Conservation (phyloP, 2,888 invertebrate genomes). For the Tenthredo distinguenda region DNA sequence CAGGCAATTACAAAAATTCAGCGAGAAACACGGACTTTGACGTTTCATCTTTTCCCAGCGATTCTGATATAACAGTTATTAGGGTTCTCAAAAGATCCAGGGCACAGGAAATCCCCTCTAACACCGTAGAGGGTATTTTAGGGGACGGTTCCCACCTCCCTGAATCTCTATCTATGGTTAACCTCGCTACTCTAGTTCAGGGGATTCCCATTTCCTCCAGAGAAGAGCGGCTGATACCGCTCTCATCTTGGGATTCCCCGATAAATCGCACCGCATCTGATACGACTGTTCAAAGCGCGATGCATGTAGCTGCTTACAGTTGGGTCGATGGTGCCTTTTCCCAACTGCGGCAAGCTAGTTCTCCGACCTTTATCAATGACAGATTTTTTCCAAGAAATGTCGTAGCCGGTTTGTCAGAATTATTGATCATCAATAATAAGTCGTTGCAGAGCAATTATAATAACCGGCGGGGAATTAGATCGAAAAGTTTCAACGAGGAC, state of each 20-base stretch:
- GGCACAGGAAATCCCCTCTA: neutral
- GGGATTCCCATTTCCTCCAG: constrained; percentile 60
- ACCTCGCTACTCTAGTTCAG: constrained; percentile 81
- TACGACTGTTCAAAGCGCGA: neutral
- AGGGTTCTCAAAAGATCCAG: constrained; percentile 76
- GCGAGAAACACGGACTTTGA: constrained; percentile 54
- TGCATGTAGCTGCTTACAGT: constrained; percentile 9
- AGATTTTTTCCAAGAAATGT: neutral
- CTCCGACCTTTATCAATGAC: neutral
- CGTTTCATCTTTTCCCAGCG: constrained; percentile 76
- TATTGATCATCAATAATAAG: neutral
- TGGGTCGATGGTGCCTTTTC: neutral
- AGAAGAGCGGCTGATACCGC: constrained; percentile 79
- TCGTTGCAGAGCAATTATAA: neutral
- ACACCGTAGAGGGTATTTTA: constrained; percentile 74
- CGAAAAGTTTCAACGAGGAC: neutral
- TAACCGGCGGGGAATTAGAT: neutral
- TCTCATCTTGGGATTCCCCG: constrained; percentile 80
- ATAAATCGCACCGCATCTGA: neutral
- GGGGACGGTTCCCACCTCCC: constrained; percentile 82
- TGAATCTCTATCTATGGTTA: constrained; percentile 82
- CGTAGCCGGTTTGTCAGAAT: neutral
- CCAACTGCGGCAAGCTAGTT: neutral
- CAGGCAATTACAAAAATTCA: neutral
- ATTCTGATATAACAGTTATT: constrained; percentile 82